These are phyloP conservation scores for Boloria selene DNA, from an alignment of 2,888 invertebrate genomes.

Conservation along the genomic window DNA sequence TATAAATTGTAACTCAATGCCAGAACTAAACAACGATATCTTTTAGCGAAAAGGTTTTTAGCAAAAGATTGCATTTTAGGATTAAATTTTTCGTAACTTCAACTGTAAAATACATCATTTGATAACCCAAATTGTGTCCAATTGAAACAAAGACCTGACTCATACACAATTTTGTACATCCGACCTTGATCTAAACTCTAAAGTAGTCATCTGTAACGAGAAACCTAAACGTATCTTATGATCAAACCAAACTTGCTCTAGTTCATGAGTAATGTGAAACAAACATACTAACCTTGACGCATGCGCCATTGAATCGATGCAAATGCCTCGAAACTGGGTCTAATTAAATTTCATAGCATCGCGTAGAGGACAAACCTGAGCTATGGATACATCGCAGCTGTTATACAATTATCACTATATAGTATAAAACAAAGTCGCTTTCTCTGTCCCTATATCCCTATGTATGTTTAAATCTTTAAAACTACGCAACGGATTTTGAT, in stretches of 20 bases:
- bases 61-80: no score
- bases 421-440: no score
- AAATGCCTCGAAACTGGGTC: slow-evolving; percentile 65
- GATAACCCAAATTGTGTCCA: background rate
- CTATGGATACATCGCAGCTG: slow-evolving; percentile 22
- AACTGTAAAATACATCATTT: no score
- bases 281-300: slow-evolving; percentile 53
- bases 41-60: no score
- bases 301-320: slow-evolving; percentile 61
- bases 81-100: no score
- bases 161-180: background rate
- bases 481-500: no score
- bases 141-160: background rate
- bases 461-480: no score
- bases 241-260: slow-evolving; percentile 20
- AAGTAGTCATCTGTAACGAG: slow-evolving; percentile 11
- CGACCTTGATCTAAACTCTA: slow-evolving; percentile 8
- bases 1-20: no score
- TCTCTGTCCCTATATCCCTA: no score
- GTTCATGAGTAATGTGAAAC: slow-evolving; percentile 26
- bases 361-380: slow-evolving; percentile 35
- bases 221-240: slow-evolving; percentile 15
- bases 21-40: no score
- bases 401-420: background rate
- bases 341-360: slow-evolving; percentile 64